phyloP scores from a whole-genome alignment of 1,140 invertebrate genomes.

The Leguminivora glycinivorella region DNA sequence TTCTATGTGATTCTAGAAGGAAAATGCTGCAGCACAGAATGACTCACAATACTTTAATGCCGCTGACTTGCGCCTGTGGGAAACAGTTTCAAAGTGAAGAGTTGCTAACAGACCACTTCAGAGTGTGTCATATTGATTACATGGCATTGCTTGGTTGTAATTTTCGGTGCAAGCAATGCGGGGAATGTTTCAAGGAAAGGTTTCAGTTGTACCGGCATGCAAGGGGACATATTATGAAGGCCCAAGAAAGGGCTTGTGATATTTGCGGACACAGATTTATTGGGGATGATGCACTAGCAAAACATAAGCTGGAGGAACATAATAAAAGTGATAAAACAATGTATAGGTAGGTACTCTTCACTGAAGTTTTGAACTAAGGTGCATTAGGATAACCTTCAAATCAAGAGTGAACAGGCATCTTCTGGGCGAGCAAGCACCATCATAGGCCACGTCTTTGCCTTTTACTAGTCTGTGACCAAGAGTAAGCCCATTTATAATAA shows the following conservation, averaged over 20 bases:
- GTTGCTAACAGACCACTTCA: slow-evolving; percentile 49
- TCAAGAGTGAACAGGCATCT: no score
- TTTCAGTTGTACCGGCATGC: slow-evolving; percentile 64
- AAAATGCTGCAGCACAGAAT: slow-evolving; percentile 58
- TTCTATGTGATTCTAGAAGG: slow-evolving; percentile 62
- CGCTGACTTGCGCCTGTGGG: slow-evolving; percentile 58
- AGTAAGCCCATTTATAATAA: no score
- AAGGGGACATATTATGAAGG: slow-evolving; percentile 55
- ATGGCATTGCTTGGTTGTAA: slow-evolving; percentile 50
- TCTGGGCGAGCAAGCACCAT: no score
- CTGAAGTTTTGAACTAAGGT: no score
- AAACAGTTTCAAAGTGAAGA: slow-evolving; percentile 54
- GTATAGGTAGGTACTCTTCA: slow-evolving; percentile 50
- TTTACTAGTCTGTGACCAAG: no score
- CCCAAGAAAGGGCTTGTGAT: slow-evolving; percentile 59
- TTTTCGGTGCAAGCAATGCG: slow-evolving; percentile 64
- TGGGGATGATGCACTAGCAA: slow-evolving; percentile 52
- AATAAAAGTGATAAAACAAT: slow-evolving; percentile 44
- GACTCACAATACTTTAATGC: slow-evolving; percentile 45
- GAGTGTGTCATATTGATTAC: slow-evolving; percentile 53
- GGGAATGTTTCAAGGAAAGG: slow-evolving; percentile 54
- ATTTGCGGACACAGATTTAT: slow-evolving; percentile 61
- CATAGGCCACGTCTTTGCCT: no score
- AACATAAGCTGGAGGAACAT: slow-evolving; percentile 59
- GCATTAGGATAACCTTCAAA: no score